These are phyloP conservation scores for Bos indicus DNA, from an alignment of 2,113 vertebrate genomes.

Conservation along the genomic window DNA sequence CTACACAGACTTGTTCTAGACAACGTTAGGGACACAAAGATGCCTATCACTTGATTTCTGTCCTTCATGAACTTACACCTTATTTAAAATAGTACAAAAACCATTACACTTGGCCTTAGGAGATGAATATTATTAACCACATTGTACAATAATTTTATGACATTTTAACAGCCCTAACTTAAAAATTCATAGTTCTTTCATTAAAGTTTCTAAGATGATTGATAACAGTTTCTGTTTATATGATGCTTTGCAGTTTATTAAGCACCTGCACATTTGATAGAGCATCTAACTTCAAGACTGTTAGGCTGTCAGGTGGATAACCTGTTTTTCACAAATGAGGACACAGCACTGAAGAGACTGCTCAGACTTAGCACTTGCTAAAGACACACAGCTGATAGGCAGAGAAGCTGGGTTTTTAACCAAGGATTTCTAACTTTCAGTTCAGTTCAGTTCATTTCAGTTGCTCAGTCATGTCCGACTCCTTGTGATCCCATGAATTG, in stretches of 20 bases:
- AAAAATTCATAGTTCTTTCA: not conserved
- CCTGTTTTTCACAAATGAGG: not conserved
- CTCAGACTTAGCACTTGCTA: not conserved
- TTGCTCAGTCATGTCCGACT: rapidly evolving
- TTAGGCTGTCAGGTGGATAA: not conserved
- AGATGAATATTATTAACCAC: not conserved
- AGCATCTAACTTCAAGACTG: not conserved
- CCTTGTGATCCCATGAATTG: no score
- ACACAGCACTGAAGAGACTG: not conserved
- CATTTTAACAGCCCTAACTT: not conserved
- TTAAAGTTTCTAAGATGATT: not conserved
- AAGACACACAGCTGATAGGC: not conserved
- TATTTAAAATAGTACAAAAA: not conserved
- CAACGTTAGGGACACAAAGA: not conserved
- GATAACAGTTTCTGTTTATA: not conserved
- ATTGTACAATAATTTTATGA: not conserved
- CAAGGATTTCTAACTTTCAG: not conserved
- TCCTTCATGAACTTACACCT: not conserved
- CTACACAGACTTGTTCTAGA: not conserved
- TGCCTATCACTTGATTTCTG: not conserved
- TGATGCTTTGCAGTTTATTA: not conserved
- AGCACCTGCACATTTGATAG: not conserved
- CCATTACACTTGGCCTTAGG: not conserved
- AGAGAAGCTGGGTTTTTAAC: not conserved
- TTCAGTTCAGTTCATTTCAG: no score